These are phyloP conservation scores for Danaus melanippus DNA, from an alignment of 1,140 invertebrate genomes.

Conservation along the genomic window DNA sequence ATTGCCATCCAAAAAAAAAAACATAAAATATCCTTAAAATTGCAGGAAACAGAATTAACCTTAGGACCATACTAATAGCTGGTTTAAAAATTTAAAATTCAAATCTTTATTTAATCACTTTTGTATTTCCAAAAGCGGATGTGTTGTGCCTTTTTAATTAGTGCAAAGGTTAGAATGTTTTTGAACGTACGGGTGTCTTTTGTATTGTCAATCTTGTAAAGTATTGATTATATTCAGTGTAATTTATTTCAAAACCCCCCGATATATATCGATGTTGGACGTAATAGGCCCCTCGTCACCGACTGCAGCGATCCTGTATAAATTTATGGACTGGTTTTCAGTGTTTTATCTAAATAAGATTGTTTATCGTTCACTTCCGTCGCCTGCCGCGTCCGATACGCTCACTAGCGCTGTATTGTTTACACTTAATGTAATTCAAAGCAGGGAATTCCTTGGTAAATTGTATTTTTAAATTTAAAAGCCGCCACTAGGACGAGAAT, in stretches of 20 bases:
- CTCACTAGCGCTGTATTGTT: conserved; percentile 64
- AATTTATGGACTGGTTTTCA: conserved; percentile 43
- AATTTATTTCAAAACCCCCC: conserved; percentile 10
- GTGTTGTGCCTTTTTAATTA: conserved; percentile 55
- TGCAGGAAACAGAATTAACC: conserved; percentile 49
- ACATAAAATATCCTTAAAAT: conserved; percentile 33
- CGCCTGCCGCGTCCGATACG: conserved; percentile 60
- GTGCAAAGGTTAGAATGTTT: conserved; percentile 50
- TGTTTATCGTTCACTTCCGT: conserved; percentile 68
- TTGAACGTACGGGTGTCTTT: conserved; percentile 31
- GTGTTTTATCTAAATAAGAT: conserved; percentile 67
- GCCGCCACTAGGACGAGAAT: conserved; percentile 34
- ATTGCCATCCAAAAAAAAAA: conserved; percentile 25
- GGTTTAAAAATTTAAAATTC: conserved; percentile 54
- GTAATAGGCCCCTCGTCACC: conserved; percentile 29
- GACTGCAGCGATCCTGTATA: conserved; percentile 38
- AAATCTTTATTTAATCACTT: conserved; percentile 59
- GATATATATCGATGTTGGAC: conserved; percentile 16
- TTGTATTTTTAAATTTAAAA: conserved; percentile 69
- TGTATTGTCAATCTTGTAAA: conserved; percentile 24
- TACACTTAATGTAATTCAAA: conserved; percentile 70
- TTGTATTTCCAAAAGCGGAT: conserved; percentile 52
- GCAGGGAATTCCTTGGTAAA: conserved; percentile 66
- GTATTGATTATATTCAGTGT: conserved; percentile 11
- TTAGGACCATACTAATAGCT: conserved; percentile 38